phyloP scores from a whole-genome alignment of 2,888 invertebrate genomes.

The Abrostola triplasia region DNA sequence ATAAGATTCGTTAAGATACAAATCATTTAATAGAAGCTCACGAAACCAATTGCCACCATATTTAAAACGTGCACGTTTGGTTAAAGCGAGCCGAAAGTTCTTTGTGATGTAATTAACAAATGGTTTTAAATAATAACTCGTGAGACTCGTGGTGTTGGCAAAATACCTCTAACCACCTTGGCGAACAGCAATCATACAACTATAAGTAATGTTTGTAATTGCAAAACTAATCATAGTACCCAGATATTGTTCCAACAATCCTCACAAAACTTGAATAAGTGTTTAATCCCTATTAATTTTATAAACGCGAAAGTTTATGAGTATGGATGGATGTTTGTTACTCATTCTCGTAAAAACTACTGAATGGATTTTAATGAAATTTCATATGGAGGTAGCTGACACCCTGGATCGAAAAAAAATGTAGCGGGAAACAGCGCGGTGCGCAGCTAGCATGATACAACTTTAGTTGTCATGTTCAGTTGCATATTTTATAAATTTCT shows the following conservation, averaged over 20 bases:
- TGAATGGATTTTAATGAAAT: too few species aligned
- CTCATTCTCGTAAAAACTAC: too few species aligned
- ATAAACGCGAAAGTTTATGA: too few species aligned
- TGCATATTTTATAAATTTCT: slow-evolving; percentile 27
- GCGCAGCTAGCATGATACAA: too few species aligned
- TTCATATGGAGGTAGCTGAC: too few species aligned
- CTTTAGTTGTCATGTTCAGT: background rate
- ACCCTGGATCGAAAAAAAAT: too few species aligned
- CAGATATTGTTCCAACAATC: slow-evolving; percentile 9
- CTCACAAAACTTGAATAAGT: slow-evolving; percentile 3
- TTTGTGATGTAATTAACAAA: slow-evolving; percentile 31
- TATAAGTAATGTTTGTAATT: slow-evolving; percentile 14
- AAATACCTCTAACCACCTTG: slow-evolving; percentile 33
- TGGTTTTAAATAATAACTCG: slow-evolving; percentile 26
- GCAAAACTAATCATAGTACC: slow-evolving; percentile 24
- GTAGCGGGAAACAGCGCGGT: too few species aligned
- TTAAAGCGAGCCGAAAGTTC: slow-evolving; percentile 38
- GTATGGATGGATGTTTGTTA: too few species aligned
- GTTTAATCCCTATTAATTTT: too few species aligned
- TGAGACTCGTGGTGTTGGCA: slow-evolving; percentile 40
- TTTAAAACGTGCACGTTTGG: too few species aligned
- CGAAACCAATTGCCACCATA: background rate
- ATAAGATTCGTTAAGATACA: too few species aligned
- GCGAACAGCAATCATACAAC: slow-evolving; percentile 25
- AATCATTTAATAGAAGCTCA: too few species aligned